Base-by-base conservation (phyloP, 2,888 invertebrate genomes). In the Monochamus alternatus region DNA sequence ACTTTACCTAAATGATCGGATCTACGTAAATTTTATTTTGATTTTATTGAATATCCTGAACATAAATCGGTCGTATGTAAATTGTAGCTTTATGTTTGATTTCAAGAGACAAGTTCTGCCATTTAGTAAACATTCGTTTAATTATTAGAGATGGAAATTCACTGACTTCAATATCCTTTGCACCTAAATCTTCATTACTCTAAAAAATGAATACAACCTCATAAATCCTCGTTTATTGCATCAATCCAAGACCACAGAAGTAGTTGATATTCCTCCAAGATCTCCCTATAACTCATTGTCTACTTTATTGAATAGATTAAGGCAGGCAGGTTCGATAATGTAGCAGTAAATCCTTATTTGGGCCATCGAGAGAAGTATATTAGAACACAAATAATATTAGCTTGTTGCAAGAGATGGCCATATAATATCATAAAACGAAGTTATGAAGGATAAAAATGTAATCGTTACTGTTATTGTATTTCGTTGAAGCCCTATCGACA, bases 231-330 rank as follows among this genome's bases (percentile, higher is more conserved):
- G 7, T 38, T 38, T 7, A 7, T 7, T 38, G 38, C 38, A 38
- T 38, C 38, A 38, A 7, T 38, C 38, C 38, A 38, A 38, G 8
- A n/a, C 14, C 3, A 12, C 9, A 22, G 43, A 10, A 63, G 38
- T 52, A 51, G 51, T 71, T 60, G 44, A 60, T 70, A 51, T 63
- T 71, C 63, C 63, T 31, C 9, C 14, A 63, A 51, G 43, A 31
- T 14, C 3, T 43, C 70, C 2, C 51, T 31, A 62, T 70, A 70
- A 62, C n/a, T 70, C 71, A 63, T 32, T n/a, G 63, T 38, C 52
- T 30, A 30, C 71, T 51, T 63, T 71, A 71, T 71, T 71, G 71
- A 71, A 71, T 71, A 71, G 71, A 62, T 71, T 71, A 71, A 59
- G 43, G 63, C 32, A 71, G 71, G 38, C 47, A 47, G 38, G 62